Base-by-base conservation (phyloP, 2,888 invertebrate genomes). In the Sturmia bella region DNA sequence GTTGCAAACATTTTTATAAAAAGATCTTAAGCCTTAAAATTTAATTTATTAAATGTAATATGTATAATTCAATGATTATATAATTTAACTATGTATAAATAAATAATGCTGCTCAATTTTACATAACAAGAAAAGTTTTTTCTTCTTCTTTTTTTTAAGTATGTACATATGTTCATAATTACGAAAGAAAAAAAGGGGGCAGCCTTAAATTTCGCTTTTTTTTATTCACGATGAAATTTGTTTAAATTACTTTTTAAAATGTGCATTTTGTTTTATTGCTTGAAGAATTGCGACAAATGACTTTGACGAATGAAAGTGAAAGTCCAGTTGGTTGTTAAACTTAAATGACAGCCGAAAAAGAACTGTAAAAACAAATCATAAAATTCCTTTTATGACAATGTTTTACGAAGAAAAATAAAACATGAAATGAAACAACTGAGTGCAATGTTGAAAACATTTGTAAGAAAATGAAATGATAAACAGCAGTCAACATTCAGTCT, bases 291-390 rank as follows among this genome's bases (percentile, higher is more conserved):
- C 56, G 61, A 77, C 77, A 81, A 81, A 77, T 81, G 81, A 82
- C 70, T 82, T 78, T 78, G 78, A 74, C 78, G 82, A 70, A 69
- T 82, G 78, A 82, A 82, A 82, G 82, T 82, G 82, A 82, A 82
- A 82, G 82, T 78, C 78, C 64, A 70, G 78, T 43, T 11, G 68
- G 32, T 59, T 78, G 74, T 64, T 64, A 41, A 76, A 59, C 24
- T 21, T 41, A 61, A 61, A 57, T 69, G 66, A 56, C 64, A 48
- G 56, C 61, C 41, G 43, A 66, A 48, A 41, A 56, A 48, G 39
- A 48, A 48, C 19, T 48, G 48, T 6, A 75, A 54, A 27, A 54
- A 50, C n/a, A 37, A 50, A 24, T 66, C 72, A 61, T 72, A 68
- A 76, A 73, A 54, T 75, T 74, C 78, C 82, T 82, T 82, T 82